Conservation (phyloP, 1,140 invertebrate species). For the Trinorchestia longiramus region DNA sequence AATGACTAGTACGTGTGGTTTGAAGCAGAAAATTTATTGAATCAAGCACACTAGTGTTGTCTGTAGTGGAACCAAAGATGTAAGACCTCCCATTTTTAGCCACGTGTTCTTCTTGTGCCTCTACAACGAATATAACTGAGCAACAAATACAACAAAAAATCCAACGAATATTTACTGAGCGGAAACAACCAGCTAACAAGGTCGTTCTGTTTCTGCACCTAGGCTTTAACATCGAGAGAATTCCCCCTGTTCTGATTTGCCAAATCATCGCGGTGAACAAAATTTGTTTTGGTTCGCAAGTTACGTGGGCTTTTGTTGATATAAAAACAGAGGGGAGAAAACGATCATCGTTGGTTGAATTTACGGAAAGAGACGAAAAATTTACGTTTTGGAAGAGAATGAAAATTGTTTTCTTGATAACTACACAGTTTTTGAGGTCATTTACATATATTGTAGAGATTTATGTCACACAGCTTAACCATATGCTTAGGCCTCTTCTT, state of each 20-base stretch:
- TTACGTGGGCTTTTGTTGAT: neutral
- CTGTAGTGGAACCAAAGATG: neutral
- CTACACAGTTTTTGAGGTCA: too few relatives aligned
- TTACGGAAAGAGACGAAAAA: too few relatives aligned
- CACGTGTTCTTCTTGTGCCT: neutral
- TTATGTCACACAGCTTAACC: too few relatives aligned
- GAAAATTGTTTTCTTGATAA: too few relatives aligned
- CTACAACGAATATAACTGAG: neutral
- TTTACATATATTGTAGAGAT: too few relatives aligned
- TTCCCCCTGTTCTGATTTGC: neutral
- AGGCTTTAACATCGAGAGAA: neutral
- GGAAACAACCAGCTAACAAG: neutral
- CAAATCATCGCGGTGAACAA: neutral
- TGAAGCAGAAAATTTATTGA: neutral
- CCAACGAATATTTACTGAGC: neutral
- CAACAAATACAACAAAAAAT: neutral
- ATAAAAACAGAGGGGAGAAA: neutral
- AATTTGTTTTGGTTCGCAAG: neutral
- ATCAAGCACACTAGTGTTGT: neutral
- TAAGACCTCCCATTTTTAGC: too few relatives aligned
- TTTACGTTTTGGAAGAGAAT: too few relatives aligned
- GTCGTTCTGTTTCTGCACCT: neutral
- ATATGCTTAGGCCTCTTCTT: too few relatives aligned
- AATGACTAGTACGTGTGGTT: too few relatives aligned
- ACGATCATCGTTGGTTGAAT: neutral